Percentiles rank a stretch among this genome's conserved stretches.
Evolutionary conservation across 2,113 vertebrate genomes (phyloP).

Genomic region (Atrichornis clamosus): DNA sequence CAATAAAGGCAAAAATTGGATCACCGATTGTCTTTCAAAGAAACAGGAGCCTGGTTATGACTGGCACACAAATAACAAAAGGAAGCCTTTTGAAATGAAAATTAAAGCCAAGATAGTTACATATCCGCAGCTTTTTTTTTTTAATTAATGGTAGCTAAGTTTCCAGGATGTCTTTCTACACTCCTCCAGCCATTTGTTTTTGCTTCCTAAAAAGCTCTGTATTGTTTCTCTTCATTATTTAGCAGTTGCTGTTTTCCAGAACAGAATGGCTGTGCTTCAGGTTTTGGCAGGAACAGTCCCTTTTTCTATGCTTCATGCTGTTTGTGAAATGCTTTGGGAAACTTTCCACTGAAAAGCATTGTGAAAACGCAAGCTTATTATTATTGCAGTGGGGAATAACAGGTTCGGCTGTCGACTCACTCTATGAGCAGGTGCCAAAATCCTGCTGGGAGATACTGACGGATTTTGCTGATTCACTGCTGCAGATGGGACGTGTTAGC

Average conservation of each 20-base stretch:
- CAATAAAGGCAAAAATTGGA: not conserved
- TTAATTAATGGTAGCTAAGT: not conserved
- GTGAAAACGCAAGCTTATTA: slow-evolving; percentile 35
- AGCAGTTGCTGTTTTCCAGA: slow-evolving; percentile 40
- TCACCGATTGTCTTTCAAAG: not conserved
- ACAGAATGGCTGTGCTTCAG: slow-evolving; percentile 40
- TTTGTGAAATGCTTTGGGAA: slow-evolving; percentile 60
- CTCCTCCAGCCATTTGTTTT: slow-evolving; percentile 21
- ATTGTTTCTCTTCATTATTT: slow-evolving; percentile 41
- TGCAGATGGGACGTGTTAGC: slow-evolving; percentile 13
- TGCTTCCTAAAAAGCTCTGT: slow-evolving; percentile 37
- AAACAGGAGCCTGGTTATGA: not conserved
- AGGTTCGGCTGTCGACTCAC: slow-evolving; percentile 38
- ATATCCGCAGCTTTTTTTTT: not conserved
- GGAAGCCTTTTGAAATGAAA: slow-evolving; percentile 12
- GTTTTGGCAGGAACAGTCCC: slow-evolving; percentile 44
- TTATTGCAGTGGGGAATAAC: slow-evolving; percentile 40
- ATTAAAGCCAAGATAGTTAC: not conserved
- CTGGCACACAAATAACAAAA: slow-evolving; percentile 14
- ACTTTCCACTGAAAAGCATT: slow-evolving; percentile 39
- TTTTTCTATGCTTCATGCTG: not conserved
- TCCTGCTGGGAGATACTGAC: slow-evolving; percentile 39
- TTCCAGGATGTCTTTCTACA: slow-evolving; percentile 7
- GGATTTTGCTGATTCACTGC: slow-evolving; percentile 52
- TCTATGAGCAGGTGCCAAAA: slow-evolving; percentile 48